These are phyloP conservation scores for Gyrodactylus salaris DNA, from an alignment of 1,140 invertebrate genomes.

Conservation along the genomic window DNA sequence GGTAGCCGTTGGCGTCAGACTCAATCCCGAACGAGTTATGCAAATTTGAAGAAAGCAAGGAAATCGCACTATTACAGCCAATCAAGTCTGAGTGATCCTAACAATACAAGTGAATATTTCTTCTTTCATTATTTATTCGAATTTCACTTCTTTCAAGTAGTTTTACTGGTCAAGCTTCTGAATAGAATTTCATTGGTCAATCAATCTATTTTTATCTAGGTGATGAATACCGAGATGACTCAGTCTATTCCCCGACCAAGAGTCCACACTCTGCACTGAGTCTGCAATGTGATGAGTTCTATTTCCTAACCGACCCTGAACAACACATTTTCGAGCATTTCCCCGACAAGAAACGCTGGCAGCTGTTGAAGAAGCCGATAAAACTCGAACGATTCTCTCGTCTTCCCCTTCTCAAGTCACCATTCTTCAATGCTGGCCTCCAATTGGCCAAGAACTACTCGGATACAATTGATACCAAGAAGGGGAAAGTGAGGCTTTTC, in stretches of 20 bases:
- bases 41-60: too few relatives aligned
- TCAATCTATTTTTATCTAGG: too few relatives aligned
- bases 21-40: constrained; percentile 11
- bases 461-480: not conserved
- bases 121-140: too few relatives aligned
- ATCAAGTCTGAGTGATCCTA: too few relatives aligned
- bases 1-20: constrained; percentile 19
- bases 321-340: constrained; percentile 25
- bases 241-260: constrained; percentile 5
- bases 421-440: constrained; percentile 12
- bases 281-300: constrained; percentile 19
- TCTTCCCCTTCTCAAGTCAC: constrained; percentile 20
- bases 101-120: too few relatives aligned
- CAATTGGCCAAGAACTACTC: constrained; percentile 4
- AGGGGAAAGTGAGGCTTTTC: constrained; percentile 3
- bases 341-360: constrained; percentile 24
- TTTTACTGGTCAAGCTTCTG: too few relatives aligned
- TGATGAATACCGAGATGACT: too few relatives aligned
- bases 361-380: constrained; percentile 23
- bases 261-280: constrained; percentile 10
- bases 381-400: constrained; percentile 23
- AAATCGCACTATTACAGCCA: too few relatives aligned
- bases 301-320: constrained; percentile 26
- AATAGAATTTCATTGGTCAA: too few relatives aligned
- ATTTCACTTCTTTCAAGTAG: too few relatives aligned